Evolutionary conservation across 1,140 invertebrate genomes (phyloP).

Genomic region (Telenomus remus): DNA sequence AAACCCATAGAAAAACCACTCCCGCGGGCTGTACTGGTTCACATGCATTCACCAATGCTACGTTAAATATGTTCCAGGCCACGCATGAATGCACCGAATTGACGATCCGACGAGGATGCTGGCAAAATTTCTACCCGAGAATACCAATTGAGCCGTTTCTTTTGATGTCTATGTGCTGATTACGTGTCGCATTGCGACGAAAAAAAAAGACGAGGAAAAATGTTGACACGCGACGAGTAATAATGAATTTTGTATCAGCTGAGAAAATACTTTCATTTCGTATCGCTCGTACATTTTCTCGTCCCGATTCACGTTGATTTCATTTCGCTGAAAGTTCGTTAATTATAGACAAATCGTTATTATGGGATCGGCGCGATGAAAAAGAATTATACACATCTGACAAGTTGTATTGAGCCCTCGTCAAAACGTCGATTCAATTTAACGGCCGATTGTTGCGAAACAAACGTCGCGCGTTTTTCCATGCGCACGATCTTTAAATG

Average conservation of each 20-base stretch:
- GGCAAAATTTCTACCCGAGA: slow-evolving; percentile 14
- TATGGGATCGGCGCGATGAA: not conserved
- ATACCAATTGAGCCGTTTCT: slow-evolving; percentile 13
- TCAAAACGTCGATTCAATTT: no score
- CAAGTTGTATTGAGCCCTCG: not conserved
- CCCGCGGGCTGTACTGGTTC: slow-evolving; percentile 61
- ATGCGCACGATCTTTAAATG: no score
- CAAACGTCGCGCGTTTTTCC: not conserved
- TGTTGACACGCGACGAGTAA: slow-evolving; percentile 24
- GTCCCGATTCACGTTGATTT: slow-evolving; percentile 33
- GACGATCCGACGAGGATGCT: slow-evolving; percentile 18
- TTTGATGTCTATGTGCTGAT: slow-evolving; percentile 25
- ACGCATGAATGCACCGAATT: slow-evolving; percentile 47
- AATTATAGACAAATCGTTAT: slow-evolving; percentile 19
- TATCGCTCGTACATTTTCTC: slow-evolving; percentile 21
- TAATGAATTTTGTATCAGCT: slow-evolving; percentile 29
- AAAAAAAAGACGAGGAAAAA: slow-evolving; percentile 19
- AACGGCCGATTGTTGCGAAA: no score
- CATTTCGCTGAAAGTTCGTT: slow-evolving; percentile 33
- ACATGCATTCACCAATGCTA: slow-evolving; percentile 42
- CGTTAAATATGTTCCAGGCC: slow-evolving; percentile 35
- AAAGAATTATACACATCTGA: slow-evolving; percentile 13
- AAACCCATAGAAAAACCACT: slow-evolving; percentile 43
- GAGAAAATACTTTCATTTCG: slow-evolving; percentile 41
- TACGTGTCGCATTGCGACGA: slow-evolving; percentile 23